Evolutionary conservation across 2,113 vertebrate species (phyloP).

Genomic region (Nibea coibor): DNA sequence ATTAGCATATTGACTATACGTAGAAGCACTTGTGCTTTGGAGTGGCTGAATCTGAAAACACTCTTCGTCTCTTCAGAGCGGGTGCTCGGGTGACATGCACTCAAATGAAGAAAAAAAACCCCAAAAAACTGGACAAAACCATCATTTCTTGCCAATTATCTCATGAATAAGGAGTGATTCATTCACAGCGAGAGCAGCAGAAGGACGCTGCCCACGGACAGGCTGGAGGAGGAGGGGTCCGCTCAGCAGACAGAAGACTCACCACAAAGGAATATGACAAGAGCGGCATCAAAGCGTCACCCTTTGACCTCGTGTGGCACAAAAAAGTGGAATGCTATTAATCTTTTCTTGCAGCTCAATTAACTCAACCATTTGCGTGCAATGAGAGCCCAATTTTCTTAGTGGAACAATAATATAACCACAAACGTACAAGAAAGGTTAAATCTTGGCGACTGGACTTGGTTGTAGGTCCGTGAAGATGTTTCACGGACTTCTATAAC

Average conservation of each 20-base stretch:
- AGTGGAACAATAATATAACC: too few relatives aligned
- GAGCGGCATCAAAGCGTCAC: not conserved
- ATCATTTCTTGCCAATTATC: conserved; percentile 17
- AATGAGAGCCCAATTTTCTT: too few relatives aligned
- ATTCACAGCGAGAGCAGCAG: conserved; percentile 59
- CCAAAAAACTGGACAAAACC: conserved; percentile 30
- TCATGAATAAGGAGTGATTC: conserved; percentile 66
- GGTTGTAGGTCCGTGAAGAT: too few relatives aligned
- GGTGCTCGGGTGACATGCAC: not conserved
- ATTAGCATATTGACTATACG: conserved; percentile 40
- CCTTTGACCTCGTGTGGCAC: not conserved
- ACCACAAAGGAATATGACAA: conserved; percentile 19
- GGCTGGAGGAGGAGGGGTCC: conserved; percentile 12
- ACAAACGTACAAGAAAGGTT: too few relatives aligned
- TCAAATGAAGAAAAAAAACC: conserved; percentile 1
- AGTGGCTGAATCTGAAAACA: not conserved
- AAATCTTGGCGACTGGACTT: too few relatives aligned
- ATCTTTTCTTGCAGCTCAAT: too few relatives aligned
- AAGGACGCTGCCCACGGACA: conserved; percentile 51
- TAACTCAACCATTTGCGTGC: too few relatives aligned
- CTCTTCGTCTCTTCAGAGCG: not conserved
- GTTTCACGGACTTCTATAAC: too few relatives aligned
- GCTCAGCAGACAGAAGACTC: conserved; percentile 7
- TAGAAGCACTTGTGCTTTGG: not conserved
- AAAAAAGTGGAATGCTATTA: too few relatives aligned